Percentiles rank a stretch among this genome's conserved stretches.
Conservation (phyloP, 2,797 vertebrate genomes). For the Pseudomugil gertrudae region DNA sequence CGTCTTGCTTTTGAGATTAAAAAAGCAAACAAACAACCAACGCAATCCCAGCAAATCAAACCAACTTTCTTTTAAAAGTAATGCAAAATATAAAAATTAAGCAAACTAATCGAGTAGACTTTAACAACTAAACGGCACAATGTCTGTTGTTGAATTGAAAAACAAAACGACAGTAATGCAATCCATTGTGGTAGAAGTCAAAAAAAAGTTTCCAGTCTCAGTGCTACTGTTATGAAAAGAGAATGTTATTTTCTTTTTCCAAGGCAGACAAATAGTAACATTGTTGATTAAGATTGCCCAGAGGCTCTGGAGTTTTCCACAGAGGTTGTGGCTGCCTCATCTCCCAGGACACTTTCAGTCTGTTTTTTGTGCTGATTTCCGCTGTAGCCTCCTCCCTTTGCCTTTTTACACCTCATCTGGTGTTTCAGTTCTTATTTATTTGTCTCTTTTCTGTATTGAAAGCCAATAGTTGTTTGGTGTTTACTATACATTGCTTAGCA, state of each 20-base stretch:
- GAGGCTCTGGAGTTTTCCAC: conserved; percentile 61
- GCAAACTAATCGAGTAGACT: conserved; percentile 30
- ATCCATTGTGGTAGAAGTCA: conserved; percentile 39
- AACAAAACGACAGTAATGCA: conserved; percentile 25
- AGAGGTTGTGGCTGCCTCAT: conserved; percentile 53
- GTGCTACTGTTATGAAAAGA: conserved; percentile 36
- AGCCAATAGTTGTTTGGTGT: conserved; percentile 49
- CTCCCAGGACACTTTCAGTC: conserved; percentile 63
- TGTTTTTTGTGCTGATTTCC: conserved; percentile 55
- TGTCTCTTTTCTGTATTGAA: conserved; percentile 33
- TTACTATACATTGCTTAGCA: conserved; percentile 37
- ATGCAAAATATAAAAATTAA: conserved; percentile 25
- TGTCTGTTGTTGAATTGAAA: conserved; percentile 20
- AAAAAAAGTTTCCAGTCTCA: conserved; percentile 38
- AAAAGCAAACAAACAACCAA: conserved; percentile 18
- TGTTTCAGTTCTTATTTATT: conserved; percentile 59
- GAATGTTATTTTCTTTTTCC: conserved; percentile 35
- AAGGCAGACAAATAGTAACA: conserved; percentile 56
- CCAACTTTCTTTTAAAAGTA: conserved; percentile 30
- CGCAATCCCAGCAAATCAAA: conserved; percentile 43
- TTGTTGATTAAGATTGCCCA: conserved; percentile 61
- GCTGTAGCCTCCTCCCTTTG: conserved; percentile 20
- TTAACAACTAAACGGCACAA: conserved; percentile 25
- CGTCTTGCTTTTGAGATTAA: conserved; percentile 36
- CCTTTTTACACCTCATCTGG: conserved; percentile 31